Base-by-base conservation (phyloP, 2,888 invertebrate genomes). In the Acronicta leporina region DNA sequence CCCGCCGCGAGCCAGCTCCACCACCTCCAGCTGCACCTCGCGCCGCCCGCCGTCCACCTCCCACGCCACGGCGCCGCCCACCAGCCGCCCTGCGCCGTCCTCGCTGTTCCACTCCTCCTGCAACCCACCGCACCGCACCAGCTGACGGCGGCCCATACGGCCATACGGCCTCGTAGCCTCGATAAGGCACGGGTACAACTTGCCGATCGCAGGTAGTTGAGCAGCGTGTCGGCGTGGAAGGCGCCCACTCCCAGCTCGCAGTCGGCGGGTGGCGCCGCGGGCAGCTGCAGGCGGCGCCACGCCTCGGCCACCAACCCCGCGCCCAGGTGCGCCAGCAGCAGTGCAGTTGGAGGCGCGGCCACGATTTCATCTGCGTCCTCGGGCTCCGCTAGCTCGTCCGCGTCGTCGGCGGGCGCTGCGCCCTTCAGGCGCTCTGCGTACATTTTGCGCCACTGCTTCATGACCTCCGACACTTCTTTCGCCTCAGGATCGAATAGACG, bases 221-320 rank as follows among this genome's bases (percentile, higher is more conserved):
- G 87, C 66, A 93, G 80, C 8, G 93, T 90, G 79, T 91, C 92
- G 1, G 92, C 92, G 74, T 93, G 92, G 80, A 91, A 89, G 57
- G 89, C 87, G 40, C 87, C 88, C 33, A 67, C 65, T 48, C 91
- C 91, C 38, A 20, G 15, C 5, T 49, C 70, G 79, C 92, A 92
- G 73, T 81, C 79, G 46, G 85, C 87, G 56, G 69, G 46, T 11
- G 69, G 64, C 11, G 67, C 75, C 30, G 54, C 45, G 11, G 83
- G 82, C 71, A 87, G 82, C 16, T 42, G 51, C 51, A 88, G 84
- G 20, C 68, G 69, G 8, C 46, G 66, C 65, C 83, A 76, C 30
- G 87, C 83, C 25, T 59, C 68, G 5, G 70, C 77, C 51, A 77
- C 80, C 52, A 86, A 77, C 50, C 60, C 64, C 8, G 85, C 81